These are phyloP conservation scores for Stenichneumon culpator DNA, from an alignment of 2,888 invertebrate genomes.

Conservation along the genomic window DNA sequence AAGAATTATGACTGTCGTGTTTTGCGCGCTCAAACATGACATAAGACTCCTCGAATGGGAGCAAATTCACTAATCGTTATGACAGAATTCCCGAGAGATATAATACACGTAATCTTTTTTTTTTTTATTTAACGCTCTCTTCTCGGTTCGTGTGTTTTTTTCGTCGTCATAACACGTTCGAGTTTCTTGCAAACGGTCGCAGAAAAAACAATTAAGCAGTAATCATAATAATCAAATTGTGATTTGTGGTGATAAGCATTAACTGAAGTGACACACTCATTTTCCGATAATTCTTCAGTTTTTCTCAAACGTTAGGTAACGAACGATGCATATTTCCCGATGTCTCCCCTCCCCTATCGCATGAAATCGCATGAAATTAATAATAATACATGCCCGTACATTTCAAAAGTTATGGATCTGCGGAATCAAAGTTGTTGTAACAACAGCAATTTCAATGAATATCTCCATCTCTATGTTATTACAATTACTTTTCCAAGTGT, in stretches of 20 bases:
- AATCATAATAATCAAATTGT: background rate
- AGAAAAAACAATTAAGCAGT: conserved; percentile 6
- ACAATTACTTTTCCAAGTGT: too few species aligned
- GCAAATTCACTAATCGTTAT: background rate
- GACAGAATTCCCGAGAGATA: conserved; percentile 24
- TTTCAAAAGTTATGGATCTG: too few species aligned
- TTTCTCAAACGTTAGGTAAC: background rate
- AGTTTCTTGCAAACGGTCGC: conserved; percentile 26
- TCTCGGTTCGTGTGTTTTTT: background rate
- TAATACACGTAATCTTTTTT: conserved; percentile 10
- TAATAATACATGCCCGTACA: too few species aligned
- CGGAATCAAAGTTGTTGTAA: too few species aligned
- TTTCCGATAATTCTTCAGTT: background rate
- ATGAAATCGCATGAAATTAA: too few species aligned
- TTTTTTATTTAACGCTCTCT: background rate
- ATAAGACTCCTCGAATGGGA: background rate
- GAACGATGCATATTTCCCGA: too few species aligned
- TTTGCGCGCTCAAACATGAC: background rate
- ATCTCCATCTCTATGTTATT: too few species aligned
- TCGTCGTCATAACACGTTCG: conserved; percentile 2
- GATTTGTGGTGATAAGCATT: conserved; percentile 32
- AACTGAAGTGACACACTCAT: background rate
- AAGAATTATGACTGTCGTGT: conserved; percentile 35
- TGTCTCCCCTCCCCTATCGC: too few species aligned
- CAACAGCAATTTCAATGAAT: too few species aligned